A percentile compares a stretch with the other conserved stretches of the same genome.
These are phyloP conservation scores for Puffinus mauretanicus DNA, from an alignment of 2,113 vertebrate genomes.

Conservation along the genomic window DNA sequence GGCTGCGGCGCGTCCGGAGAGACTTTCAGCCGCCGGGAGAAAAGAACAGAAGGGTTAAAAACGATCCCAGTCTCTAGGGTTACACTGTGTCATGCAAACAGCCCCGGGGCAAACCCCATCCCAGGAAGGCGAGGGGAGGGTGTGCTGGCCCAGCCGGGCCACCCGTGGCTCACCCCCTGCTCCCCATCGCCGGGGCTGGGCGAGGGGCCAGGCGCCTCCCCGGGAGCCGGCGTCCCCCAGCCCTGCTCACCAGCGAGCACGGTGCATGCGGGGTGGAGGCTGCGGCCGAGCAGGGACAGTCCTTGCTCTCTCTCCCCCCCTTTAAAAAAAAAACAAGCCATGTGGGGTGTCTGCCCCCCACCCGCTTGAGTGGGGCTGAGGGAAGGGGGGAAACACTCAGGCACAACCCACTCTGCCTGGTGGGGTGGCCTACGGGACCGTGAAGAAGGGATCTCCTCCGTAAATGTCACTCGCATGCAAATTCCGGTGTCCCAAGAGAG, in stretches of 20 bases:
- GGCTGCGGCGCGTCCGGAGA: neutral
- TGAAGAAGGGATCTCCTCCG: neutral
- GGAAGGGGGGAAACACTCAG: neutral
- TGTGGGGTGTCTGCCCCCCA: neutral
- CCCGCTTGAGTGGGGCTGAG: neutral
- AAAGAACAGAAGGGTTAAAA: slow-evolving; percentile 62
- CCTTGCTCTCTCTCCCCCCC: neutral
- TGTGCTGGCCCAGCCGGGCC: neutral
- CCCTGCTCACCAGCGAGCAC: neutral
- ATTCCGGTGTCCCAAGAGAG: slow-evolving; percentile 17
- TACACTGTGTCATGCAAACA: slow-evolving; percentile 67
- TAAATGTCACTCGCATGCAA: slow-evolving; percentile 55
- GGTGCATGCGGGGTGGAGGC: rapidly evolving
- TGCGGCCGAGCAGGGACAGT: neutral
- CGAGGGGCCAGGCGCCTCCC: rapidly evolving
- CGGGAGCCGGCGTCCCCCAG: rapidly evolving
- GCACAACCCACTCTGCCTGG: neutral
- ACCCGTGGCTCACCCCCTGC: neutral
- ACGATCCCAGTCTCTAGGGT: slow-evolving; percentile 53
- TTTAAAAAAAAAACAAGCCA: neutral
- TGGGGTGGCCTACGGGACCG: neutral
- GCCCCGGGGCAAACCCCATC: neutral
- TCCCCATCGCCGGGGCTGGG: rapidly evolving
- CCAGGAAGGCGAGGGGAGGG: neutral
- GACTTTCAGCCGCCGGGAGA: slow-evolving; percentile 40